These are phyloP conservation scores for Stictonetta naevosa DNA, from an alignment of 2,113 vertebrate species.

Conservation along the genomic window DNA sequence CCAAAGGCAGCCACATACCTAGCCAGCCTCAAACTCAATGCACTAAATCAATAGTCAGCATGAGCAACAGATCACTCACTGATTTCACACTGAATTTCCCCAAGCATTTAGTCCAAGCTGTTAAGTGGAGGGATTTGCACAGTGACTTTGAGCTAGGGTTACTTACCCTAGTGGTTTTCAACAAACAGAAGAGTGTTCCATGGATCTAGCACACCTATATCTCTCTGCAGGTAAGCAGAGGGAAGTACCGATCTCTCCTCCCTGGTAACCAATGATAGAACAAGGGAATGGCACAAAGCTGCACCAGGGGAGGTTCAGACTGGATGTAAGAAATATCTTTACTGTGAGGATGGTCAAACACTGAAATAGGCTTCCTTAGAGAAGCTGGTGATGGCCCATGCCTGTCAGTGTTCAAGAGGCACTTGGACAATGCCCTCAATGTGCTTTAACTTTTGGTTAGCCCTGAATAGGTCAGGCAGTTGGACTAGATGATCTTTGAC, in stretches of 20 bases:
- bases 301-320: background rate
- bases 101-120: background rate
- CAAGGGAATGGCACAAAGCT: background rate
- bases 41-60: background rate
- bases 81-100: background rate
- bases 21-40: background rate
- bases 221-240: background rate
- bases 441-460: background rate
- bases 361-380: no score
- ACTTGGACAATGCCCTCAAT: background rate
- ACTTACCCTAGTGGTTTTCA: background rate
- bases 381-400: background rate
- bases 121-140: background rate
- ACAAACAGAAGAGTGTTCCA: background rate
- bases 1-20: background rate
- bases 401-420: background rate
- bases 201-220: background rate
- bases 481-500: background rate
- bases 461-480: background rate
- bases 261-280: background rate
- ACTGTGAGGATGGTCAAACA: background rate
- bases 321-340: background rate
- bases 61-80: background rate
- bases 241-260: background rate
- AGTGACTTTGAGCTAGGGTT: background rate